Evolutionary conservation across 1,140 invertebrate genomes (phyloP).

Genomic region (Drosophila arizonae): DNA sequence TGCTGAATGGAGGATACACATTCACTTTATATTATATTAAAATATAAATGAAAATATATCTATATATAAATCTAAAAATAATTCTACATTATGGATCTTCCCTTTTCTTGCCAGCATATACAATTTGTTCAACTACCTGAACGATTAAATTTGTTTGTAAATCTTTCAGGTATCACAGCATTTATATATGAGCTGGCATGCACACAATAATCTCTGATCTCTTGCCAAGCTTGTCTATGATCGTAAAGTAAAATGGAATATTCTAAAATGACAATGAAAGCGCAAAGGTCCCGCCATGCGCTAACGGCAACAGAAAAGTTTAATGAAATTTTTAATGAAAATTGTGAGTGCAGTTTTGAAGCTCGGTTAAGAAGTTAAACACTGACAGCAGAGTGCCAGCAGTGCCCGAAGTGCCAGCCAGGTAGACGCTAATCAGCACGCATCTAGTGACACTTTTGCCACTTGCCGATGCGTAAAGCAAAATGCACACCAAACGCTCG

Average conservation of each 20-base stretch:
- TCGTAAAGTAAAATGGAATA: neutral
- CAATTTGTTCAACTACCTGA: no score
- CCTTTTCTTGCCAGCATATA: no score
- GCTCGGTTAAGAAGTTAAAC: slow-evolving; percentile 13
- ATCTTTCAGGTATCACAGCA: neutral
- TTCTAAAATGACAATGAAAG: neutral
- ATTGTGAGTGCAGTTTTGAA: neutral
- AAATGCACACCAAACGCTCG: slow-evolving; percentile 43
- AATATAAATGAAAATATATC: no score
- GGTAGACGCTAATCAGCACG: slow-evolving; percentile 60
- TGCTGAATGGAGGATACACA: no score
- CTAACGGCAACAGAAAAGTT: neutral
- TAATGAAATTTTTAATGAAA: slow-evolving; percentile 7
- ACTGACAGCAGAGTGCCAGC: neutral
- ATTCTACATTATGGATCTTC: no score
- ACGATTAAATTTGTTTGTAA: no score
- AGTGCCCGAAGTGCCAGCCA: neutral
- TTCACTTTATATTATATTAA: no score
- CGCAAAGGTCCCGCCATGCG: neutral
- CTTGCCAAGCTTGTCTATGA: neutral
- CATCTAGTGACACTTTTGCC: slow-evolving; percentile 18
- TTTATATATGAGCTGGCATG: neutral
- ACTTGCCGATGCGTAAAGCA: slow-evolving; percentile 21
- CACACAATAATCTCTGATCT: neutral
- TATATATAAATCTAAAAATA: no score